Percentiles rank a stretch among this genome's conserved stretches.
These are phyloP conservation scores for Enteromius afrohamiltoni DNA, from an alignment of 2,797 vertebrate genomes.

Conservation along the genomic window DNA sequence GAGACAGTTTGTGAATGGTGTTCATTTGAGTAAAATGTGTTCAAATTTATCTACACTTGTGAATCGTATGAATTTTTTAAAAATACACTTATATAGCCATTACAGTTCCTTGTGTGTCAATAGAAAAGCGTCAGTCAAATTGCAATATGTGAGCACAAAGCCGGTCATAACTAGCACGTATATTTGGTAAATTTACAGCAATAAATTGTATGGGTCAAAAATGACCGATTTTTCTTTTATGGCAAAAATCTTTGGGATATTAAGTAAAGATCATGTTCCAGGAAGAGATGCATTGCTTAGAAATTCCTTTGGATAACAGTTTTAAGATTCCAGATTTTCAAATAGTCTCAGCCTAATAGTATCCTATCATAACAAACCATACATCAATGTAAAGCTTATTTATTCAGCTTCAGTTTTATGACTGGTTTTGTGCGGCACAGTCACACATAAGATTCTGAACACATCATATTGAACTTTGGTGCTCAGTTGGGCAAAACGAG, in stretches of 20 bases:
- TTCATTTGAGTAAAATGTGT: neutral
- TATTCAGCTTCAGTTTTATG: neutral
- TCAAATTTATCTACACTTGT: neutral
- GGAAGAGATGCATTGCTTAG: neutral
- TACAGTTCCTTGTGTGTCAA: neutral
- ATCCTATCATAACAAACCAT: neutral
- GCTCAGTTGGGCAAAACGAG: neutral
- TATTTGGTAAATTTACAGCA: neutral
- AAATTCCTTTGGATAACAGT: neutral
- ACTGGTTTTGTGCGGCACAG: neutral
- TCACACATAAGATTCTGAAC: neutral
- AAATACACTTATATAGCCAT: neutral
- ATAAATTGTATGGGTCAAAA: neutral
- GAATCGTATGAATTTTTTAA: neutral
- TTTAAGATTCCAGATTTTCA: neutral
- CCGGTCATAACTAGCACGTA: neutral
- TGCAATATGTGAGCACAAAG: neutral
- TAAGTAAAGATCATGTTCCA: neutral
- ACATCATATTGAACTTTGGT: neutral
- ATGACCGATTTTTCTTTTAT: rapidly evolving
- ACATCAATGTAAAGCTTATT: neutral
- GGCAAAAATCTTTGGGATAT: neutral
- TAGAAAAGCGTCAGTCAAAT: neutral
- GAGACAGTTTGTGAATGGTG: neutral
- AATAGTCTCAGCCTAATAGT: neutral